These are phyloP conservation scores for Trididemnum miniatum DNA, from an alignment of 23 tunicate species.

Conservation along the genomic window DNA sequence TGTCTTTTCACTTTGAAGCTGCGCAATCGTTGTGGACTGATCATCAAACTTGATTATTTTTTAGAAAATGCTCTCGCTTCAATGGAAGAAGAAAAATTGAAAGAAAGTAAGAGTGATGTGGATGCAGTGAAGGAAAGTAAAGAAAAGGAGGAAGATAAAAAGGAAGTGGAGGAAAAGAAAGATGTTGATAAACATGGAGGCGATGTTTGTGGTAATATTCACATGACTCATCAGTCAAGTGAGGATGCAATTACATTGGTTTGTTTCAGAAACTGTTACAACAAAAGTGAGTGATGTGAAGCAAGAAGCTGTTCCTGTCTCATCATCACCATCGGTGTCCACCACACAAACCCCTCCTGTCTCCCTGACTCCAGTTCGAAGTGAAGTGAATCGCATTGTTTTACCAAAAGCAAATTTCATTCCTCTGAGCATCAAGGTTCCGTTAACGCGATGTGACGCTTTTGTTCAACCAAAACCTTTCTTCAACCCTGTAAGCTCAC, in stretches of 20 bases:
- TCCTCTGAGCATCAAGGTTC: constrained; percentile 43
- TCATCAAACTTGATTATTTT: neutral
- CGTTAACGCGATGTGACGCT: constrained; percentile 47
- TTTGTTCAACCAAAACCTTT: neutral
- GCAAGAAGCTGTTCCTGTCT: constrained; percentile 4
- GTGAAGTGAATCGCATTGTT: neutral
- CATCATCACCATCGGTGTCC: neutral
- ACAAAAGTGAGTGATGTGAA: no score
- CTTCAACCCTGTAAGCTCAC: constrained; percentile 1
- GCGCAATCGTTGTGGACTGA: no score
- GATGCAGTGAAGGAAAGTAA: no score
- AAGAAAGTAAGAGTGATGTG: no score
- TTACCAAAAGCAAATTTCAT: constrained; percentile 14
- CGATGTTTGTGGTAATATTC: neutral
- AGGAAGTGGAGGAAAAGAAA: constrained; percentile 21
- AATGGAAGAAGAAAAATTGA: neutral
- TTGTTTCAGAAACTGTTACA: no score
- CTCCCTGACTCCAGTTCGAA: neutral
- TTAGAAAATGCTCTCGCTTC: neutral
- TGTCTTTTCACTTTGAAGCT: no score
- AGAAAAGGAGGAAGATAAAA: constrained; percentile 23
- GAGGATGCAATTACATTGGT: no score
- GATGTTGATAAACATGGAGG: neutral
- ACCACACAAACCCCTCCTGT: neutral
- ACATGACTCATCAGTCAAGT: no score